Evolutionary conservation across 2,797 vertebrate genomes (phyloP), one percentile per base, ranked within the genome.

Genomic region (Columba guinea): DNA sequence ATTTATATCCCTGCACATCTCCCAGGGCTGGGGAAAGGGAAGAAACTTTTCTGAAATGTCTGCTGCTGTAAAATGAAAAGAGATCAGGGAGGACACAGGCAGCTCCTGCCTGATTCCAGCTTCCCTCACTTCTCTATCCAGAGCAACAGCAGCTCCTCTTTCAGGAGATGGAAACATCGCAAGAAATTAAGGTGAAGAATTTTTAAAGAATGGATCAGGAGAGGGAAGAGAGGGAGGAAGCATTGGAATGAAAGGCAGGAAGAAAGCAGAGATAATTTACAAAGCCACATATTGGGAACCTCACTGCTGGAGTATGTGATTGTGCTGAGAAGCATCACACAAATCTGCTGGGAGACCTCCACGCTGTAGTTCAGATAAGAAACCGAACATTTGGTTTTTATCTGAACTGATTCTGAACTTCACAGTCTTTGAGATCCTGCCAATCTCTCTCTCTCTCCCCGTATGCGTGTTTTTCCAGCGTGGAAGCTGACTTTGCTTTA

Each of bases 361-460:
- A 56, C 8, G 39, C 46, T 89, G 41, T 46, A 85, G 46, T 46
- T 90, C 86, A 96, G 88, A 75, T 83, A 95, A 89, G 64, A 94
- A 93, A 85, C 46, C 14, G 44, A 84, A 89, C 68, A 86, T 75
- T 52, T 81, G 71, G 10, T 15, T 90, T 90, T 94, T 65, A 92
- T 84, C 68, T 0, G 0, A 89, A 77, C 60, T 21, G 63, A 90
- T 83, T 39, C 68, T 93, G 71, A 95, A 83, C 75, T 91, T 79
- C 67, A 87, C 2, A 88, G 67, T 44, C 59, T 93, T 89, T 89
- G 84, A 92, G 88, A 95, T 77, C 52, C 53, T 89, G 91, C 60
- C 81, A 90, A 60, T 60, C 52, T 62, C 59, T 64, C 35, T 64
- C 35, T 37, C 60, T 26, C 28, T 19, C 39, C 21, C n/a, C 67